Evolutionary conservation across 2,797 vertebrate species (phyloP), one percentile per base, ranked within the genome.

Genomic region (Etheostoma nigrum): DNA sequence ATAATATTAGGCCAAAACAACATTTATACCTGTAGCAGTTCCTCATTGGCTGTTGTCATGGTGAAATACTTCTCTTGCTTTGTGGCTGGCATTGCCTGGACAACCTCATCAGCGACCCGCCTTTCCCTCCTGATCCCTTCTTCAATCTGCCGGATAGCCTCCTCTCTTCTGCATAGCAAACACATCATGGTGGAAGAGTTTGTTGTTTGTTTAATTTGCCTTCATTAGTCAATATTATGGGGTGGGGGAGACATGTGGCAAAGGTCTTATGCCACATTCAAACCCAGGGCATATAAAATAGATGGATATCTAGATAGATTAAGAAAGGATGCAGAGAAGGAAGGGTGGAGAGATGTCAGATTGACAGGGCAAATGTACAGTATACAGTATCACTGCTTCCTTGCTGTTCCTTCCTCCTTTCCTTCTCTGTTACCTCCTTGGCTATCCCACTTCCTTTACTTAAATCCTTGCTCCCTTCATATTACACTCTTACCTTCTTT

Each of bases 11-110:
- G 6, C 0, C 30, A 12, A 42, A 36, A 52, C 51, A 21, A 11
- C 25, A 54, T n/a, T 4, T n/a, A 2, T 30, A 98, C 98, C 97
- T 98, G 96, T 3, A 97, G 92, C 2, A 98, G 93, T 42, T 97
- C 96, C 86, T 99, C 97, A 82, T 98, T 99, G 88, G 89, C 77
- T 67, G 91, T 76, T 74, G 97, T 97, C 96, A 97, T 96, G 63
- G 95, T 95, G 78, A 96, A 90, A 53, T 98, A 99, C 70, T 96
- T 97, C 74, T 93, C 88, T 86, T 98, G 97, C 90, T 97, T 95
- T 57, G 96, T 94, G 0, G 94, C 86, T 0, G 96, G 91, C 97
- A 99, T 97, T 11, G 96, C 94, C 92, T 97, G 97, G 55, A 99
- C 91, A 7, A 99, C 95, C 87, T 95, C 94, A 42, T 99, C 96